Base-by-base conservation (phyloP, 2,888 invertebrate species). In the Acleris holmiana region DNA sequence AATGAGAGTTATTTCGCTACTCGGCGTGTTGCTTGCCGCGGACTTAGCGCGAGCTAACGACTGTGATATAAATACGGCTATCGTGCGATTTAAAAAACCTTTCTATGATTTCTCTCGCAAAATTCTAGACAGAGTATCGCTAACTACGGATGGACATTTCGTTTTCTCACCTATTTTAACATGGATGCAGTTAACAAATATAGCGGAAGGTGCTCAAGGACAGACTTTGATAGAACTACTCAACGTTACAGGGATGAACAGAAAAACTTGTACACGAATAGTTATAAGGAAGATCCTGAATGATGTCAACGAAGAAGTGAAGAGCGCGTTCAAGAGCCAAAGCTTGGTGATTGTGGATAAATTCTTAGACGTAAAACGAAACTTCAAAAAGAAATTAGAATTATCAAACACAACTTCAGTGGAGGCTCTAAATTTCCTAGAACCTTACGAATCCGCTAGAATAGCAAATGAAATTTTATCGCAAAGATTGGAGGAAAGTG, bases 141-240 rank as follows among this genome's bases (percentile, higher is more conserved):
- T 80, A 41, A 78, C 83, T 8, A 82, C 77, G 0, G 73, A 77
- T 3, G 76, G 75, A 0, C 88, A 90, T 69, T 90, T 88, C 57
- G 84, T 86, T 0, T 88, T 78, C 62, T 88, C 90, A 0, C 90
- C 90, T 0, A 61, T 89, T 2, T 79, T 84, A 0, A 82, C 84
- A 2, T 90, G 88, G 86, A 62, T 88, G 44, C 89, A 90, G 61
- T 68, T 90, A 1, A 67, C 78, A 6, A 79, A 84, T 0, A 25
- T 89, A 10, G 81, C 86, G 0, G 85, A 87, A 67, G 88, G 89
- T 0, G 84, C 89, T 0, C 67, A 62, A 0, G 83, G 82, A 0
- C 46, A 35, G 0, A 86, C 88, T 0, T 67, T 78, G 2, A 69
- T 68, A 5, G 86, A 90, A 72, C 78, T 90, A 2, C 76, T 79